Conservation (phyloP, 1,140 invertebrate genomes). For the Radopholus similis region DNA sequence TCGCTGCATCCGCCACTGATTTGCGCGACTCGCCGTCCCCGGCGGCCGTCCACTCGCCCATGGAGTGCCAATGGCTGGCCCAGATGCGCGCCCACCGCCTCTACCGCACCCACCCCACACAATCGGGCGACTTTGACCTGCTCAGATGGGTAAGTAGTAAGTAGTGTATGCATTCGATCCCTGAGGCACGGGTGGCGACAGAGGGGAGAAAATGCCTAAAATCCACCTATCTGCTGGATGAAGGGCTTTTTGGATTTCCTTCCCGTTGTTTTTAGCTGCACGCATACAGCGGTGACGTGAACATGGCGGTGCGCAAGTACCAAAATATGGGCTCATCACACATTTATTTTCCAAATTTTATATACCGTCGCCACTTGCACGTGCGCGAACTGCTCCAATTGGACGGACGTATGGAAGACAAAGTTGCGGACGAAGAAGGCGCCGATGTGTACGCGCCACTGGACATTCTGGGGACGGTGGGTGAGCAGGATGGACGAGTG, state of each 20-base stretch:
- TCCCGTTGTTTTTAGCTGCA: background rate
- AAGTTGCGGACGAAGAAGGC: conserved; percentile 33
- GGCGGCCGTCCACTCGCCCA: too few species aligned
- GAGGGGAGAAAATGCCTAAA: background rate
- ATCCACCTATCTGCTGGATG: background rate
- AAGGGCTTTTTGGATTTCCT: background rate
- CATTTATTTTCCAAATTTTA: background rate
- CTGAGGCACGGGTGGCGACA: background rate
- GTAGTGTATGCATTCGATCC: too few species aligned
- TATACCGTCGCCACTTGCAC: conserved; percentile 35
- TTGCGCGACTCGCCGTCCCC: too few species aligned
- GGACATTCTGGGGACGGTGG: conserved; percentile 31
- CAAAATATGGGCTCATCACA: background rate
- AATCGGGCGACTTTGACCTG: conserved; percentile 9
- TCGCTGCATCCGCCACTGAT: too few species aligned
- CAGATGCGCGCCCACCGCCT: background rate
- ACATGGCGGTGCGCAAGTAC: conserved; percentile 20
- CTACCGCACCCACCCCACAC: background rate
- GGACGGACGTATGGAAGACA: conserved; percentile 15
- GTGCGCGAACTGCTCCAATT: conserved; percentile 28
- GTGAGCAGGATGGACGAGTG: conserved; percentile 10
- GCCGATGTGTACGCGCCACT: conserved; percentile 41
- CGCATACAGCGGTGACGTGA: conserved; percentile 25
- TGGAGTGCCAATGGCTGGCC: background rate
- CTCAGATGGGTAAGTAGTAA: conserved; percentile 8